phyloP scores from a whole-genome alignment of 1,140 invertebrate genomes.

The Sogatella furcifera region DNA sequence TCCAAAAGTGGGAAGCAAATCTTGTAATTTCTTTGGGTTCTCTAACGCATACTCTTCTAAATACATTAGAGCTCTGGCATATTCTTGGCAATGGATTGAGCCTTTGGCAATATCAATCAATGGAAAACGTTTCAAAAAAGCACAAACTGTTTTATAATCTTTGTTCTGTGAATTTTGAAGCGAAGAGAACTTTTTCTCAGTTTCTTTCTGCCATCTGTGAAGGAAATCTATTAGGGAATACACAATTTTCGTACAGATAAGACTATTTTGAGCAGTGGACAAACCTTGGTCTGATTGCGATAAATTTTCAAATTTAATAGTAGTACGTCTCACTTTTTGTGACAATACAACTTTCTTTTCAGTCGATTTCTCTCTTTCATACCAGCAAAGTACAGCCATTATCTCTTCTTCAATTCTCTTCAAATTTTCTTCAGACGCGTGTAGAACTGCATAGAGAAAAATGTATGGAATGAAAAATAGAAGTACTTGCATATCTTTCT shows the following conservation, averaged over 20 bases:
- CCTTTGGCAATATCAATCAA: conserved; percentile 53
- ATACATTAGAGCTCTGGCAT: conserved; percentile 59
- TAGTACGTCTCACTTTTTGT: not conserved
- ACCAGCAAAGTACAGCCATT: conserved; percentile 2
- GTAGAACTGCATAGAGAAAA: conserved; percentile 27
- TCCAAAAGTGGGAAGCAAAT: conserved; percentile 34
- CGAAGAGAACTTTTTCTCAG: no score
- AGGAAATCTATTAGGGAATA: conserved; percentile 61
- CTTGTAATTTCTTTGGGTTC: conserved; percentile 42
- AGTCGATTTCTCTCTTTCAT: conserved; percentile 10
- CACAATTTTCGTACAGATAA: conserved; percentile 47
- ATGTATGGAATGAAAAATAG: conserved; percentile 63
- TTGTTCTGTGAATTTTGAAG: no score
- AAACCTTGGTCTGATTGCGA: no score
- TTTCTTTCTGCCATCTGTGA: conserved; percentile 44
- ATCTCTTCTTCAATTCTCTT: conserved; percentile 8
- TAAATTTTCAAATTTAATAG: no score
- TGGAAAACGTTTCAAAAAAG: conserved; percentile 46
- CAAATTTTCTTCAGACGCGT: not conserved
- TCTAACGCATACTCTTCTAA: conserved; percentile 56
- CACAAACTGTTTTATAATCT: conserved; percentile 24
- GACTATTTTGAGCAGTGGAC: no score
- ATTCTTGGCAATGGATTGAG: conserved; percentile 59
- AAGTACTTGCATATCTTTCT: conserved; percentile 51
- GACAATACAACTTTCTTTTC: conserved; percentile 11